Evolutionary conservation across 1,140 invertebrate species (phyloP).

Genomic region (Drosophila quadrilineata): DNA sequence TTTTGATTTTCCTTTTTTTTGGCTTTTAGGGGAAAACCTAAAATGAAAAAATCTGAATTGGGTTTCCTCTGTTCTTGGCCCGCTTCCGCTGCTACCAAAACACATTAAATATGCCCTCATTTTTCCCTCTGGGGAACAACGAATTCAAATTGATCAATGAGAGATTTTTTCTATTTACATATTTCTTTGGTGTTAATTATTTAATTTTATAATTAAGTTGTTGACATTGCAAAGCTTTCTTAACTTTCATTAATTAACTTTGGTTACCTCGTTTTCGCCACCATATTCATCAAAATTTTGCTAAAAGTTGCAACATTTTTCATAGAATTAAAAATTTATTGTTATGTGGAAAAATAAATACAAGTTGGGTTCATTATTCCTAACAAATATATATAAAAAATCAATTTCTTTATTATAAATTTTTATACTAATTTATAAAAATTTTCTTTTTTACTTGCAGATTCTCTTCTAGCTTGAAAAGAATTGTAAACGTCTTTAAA

Average conservation of each 20-base stretch:
- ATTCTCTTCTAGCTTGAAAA: constrained; percentile 64
- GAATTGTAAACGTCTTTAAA: constrained; percentile 52
- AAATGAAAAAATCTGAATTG: constrained; percentile 18
- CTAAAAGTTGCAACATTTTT: neutral
- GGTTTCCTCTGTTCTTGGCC: constrained; percentile 2
- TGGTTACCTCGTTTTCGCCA: too few relatives aligned
- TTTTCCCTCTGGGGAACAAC: neutral
- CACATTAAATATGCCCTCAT: constrained; percentile 1
- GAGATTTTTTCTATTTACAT: neutral
- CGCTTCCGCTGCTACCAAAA: neutral
- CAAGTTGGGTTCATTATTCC: too few relatives aligned
- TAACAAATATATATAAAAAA: neutral
- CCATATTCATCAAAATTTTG: too few relatives aligned
- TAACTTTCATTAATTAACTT: too few relatives aligned
- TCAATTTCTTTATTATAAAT: neutral
- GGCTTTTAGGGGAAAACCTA: too few relatives aligned
- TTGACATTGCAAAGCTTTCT: too few relatives aligned
- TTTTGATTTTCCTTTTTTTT: too few relatives aligned
- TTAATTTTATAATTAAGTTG: too few relatives aligned
- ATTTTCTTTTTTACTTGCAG: constrained; percentile 37
- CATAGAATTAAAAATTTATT: too few relatives aligned
- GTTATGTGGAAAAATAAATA: too few relatives aligned
- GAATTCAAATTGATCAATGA: neutral
- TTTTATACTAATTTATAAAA: neutral
- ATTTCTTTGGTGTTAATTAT: constrained; percentile 6